phyloP scores from a whole-genome alignment of 2,888 invertebrate genomes.

The Empis stercorea region DNA sequence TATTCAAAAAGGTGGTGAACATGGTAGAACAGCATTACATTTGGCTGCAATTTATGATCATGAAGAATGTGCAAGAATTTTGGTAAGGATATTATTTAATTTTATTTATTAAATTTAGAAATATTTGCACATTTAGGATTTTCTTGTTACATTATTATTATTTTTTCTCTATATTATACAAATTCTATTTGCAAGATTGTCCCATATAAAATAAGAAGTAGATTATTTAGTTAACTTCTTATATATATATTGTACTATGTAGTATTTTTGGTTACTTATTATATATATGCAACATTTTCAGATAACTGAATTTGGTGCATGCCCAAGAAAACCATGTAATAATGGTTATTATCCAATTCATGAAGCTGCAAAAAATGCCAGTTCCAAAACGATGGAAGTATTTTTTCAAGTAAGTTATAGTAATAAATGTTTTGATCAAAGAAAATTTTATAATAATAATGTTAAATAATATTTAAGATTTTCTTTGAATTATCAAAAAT shows the following conservation, averaged over 20 bases:
- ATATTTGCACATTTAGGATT: not conserved
- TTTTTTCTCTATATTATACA: no score
- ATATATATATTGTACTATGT: no score
- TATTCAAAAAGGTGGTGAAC: constrained; percentile 58
- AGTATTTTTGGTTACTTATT: no score
- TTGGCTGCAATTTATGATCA: constrained; percentile 75
- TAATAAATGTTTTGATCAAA: not conserved
- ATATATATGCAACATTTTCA: no score
- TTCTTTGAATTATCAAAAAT: not conserved
- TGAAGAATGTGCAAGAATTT: constrained; percentile 64
- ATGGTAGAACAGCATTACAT: constrained; percentile 70
- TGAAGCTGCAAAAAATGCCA: constrained; percentile 80
- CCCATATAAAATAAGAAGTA: no score
- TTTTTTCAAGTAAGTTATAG: constrained; percentile 44
- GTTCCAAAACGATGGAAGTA: constrained; percentile 72
- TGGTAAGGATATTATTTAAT: constrained; percentile 43
- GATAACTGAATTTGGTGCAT: constrained; percentile 61
- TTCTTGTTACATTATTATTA: no score
- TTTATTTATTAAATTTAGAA: not conserved
- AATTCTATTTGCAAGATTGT: no score
- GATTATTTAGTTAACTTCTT: no score
- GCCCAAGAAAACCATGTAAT: constrained; percentile 65
- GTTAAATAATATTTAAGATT: not conserved
- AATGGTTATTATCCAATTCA: constrained; percentile 87
- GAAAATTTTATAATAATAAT: not conserved